Base-by-base conservation (phyloP, 2,888 invertebrate genomes). In the Halictus ligatus region DNA sequence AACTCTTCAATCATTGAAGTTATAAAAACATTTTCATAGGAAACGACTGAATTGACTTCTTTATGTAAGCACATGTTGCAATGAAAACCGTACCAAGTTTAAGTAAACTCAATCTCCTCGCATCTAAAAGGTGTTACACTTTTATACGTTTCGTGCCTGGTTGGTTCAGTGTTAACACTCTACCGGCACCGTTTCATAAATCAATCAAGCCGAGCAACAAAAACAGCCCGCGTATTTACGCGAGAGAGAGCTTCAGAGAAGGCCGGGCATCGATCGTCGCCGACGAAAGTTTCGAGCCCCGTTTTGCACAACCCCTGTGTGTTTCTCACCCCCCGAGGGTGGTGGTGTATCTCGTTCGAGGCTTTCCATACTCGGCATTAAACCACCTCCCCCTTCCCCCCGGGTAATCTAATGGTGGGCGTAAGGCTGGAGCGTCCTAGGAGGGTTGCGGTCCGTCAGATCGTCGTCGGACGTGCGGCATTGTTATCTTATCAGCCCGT, bases 401-500 rank as follows among this genome's bases (percentile, higher is more conserved):
- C 21, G 35, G 35, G 46, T 77, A 48, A 67, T 67, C 77, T 67
- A 21, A 2, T 43, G 43, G 15, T 29, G 21, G 21, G 13, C 76
- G 76, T 64, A 48, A 76, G 76, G 48, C 64, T 25, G 60, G 35
- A 5, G 13, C 40, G 15, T 15, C 6, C 6, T 29, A 12, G 7
- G 40, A 72, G 75, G 75, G 60, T 75, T 67, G 67, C 48, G 35
- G 35, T 83, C 54, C 48, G 46, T 58, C 48, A n/a, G 48, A 29
- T 71, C 35, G n/a, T 25, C 74, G 46, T 29, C 15, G n/a, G 54
- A 54, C 21, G 75, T 40, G 18, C 40, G 40, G 18, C 15, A 60
- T 48, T 48, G 78, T 69, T 78, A 86, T 86, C 83, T 79, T 86
- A 87, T 87, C 87, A 40, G 48, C 21, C 35, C 29, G 18, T 81